Conservation (phyloP, 1,140 invertebrate genomes). For the Whitmania pigra region DNA sequence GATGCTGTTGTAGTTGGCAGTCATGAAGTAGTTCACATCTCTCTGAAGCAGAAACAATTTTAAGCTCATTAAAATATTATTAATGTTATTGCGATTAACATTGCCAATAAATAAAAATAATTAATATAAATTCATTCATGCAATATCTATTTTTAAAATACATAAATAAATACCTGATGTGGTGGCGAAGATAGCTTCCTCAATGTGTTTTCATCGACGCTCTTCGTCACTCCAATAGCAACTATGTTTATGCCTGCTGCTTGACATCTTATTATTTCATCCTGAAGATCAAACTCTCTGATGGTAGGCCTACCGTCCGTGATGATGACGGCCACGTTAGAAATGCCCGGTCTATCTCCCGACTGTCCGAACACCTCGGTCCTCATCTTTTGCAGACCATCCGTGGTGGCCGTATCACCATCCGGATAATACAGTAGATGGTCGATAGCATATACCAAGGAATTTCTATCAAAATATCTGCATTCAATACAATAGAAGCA, state of each 20-base stretch:
- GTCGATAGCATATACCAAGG: conserved; percentile 4
- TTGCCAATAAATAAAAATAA: too few relatives aligned
- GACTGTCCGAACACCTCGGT: conserved; percentile 9
- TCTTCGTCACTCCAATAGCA: conserved; percentile 13
- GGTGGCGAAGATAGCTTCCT: conserved; percentile 15
- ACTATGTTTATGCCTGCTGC: conserved; percentile 3
- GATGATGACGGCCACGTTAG: conserved; percentile 19
- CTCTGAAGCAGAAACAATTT: too few relatives aligned
- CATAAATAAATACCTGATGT: not conserved
- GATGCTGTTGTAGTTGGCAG: not conserved
- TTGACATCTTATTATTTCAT: not conserved
- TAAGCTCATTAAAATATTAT: too few relatives aligned
- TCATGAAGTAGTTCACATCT: conserved; percentile 12
- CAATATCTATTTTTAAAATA: too few relatives aligned
- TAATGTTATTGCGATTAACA: too few relatives aligned
- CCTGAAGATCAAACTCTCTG: not conserved
- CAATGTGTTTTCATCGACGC: conserved; percentile 14
- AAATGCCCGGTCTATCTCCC: conserved; percentile 20
- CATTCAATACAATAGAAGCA: not conserved
- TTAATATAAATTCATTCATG: too few relatives aligned
- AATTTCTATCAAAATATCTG: not conserved
- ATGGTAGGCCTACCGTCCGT: conserved; percentile 15
- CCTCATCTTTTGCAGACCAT: conserved; percentile 11
- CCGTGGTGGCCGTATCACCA: conserved; percentile 11
- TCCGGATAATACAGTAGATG: not conserved